phyloP scores from a whole-genome alignment of 2,888 invertebrate species.

The Gerris lacustris region DNA sequence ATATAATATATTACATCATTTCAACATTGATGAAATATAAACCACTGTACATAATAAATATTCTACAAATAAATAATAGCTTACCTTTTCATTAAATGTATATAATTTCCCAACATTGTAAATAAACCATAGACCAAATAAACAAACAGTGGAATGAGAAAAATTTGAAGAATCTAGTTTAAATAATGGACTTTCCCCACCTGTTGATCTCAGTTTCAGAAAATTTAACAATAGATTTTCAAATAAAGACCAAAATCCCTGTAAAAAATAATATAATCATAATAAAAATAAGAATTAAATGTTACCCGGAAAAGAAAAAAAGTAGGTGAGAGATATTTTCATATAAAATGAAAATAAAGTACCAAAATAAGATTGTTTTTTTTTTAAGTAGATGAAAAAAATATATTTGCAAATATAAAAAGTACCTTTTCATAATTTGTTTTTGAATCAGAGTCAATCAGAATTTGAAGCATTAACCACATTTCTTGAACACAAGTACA shows the following conservation, averaged over 20 bases:
- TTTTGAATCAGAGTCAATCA: constrained; percentile 36
- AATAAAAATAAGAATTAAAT: background rate
- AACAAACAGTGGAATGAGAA: constrained; percentile 2
- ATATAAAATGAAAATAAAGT: too few species aligned
- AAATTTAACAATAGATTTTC: background rate
- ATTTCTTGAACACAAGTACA: constrained; percentile 47
- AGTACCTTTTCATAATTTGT: constrained; percentile 24
- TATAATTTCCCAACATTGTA: constrained; percentile 39
- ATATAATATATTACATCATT: too few species aligned
- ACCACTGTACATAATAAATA: too few species aligned
- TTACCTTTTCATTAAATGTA: constrained; percentile 35
- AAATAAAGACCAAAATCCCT: constrained; percentile 23
- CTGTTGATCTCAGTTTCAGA: background rate
- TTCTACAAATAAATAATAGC: background rate
- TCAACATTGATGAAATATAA: too few species aligned
- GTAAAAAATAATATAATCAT: constrained; percentile 11
- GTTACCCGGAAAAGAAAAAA: constrained; percentile 11
- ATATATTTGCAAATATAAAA: background rate
- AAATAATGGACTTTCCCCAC: background rate
- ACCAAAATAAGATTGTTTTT: too few species aligned
- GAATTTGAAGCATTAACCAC: constrained; percentile 44
- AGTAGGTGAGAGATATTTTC: background rate
- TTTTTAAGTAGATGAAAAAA: too few species aligned
- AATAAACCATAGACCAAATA: constrained; percentile 39
- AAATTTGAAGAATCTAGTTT: background rate